Evolutionary conservation across 92 coral and sea anemone species (phyloP).

Genomic region (Scolanthus callimorphus): DNA sequence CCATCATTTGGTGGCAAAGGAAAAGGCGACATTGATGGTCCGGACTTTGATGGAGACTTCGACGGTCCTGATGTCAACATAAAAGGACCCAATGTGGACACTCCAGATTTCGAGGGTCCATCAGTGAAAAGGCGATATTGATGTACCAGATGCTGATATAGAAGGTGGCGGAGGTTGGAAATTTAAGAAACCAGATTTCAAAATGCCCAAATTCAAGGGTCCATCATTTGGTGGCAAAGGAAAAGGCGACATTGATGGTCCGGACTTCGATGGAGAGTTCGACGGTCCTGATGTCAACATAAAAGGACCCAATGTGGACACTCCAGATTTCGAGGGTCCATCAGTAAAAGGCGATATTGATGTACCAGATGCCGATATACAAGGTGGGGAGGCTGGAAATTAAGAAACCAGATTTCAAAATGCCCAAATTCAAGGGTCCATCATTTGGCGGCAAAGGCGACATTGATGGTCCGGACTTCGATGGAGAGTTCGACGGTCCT

Average conservation of each 20-base stretch:
- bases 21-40: conserved; percentile 10
- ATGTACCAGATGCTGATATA: conserved; percentile 5
- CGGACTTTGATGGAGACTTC: conserved; percentile 21
- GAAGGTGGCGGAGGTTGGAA: background rate
- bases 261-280: background rate
- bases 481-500: too few relatives aligned
- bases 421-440: too few relatives aligned
- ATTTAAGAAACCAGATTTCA: conserved; percentile 2
- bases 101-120: conserved; percentile 14
- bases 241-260: conserved; percentile 6
- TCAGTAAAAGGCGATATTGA: conserved; percentile 9
- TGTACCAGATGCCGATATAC: conserved; percentile 6
- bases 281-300: background rate
- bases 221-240: conserved; percentile 13
- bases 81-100: conserved; percentile 3
- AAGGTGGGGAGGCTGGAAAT: conserved; percentile 9
- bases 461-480: too few relatives aligned
- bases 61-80: conserved; percentile 20
- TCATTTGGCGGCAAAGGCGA: too few relatives aligned
- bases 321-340: background rate
- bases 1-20: conserved; percentile 27
- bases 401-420: too few relatives aligned
- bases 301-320: background rate
- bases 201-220: conserved; percentile 2
- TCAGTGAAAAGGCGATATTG: conserved; percentile 8